Percentiles rank a stretch among this genome's conserved stretches.
Evolutionary conservation across 2,888 invertebrate genomes (phyloP).

Genomic region (Polyommatus icarus): DNA sequence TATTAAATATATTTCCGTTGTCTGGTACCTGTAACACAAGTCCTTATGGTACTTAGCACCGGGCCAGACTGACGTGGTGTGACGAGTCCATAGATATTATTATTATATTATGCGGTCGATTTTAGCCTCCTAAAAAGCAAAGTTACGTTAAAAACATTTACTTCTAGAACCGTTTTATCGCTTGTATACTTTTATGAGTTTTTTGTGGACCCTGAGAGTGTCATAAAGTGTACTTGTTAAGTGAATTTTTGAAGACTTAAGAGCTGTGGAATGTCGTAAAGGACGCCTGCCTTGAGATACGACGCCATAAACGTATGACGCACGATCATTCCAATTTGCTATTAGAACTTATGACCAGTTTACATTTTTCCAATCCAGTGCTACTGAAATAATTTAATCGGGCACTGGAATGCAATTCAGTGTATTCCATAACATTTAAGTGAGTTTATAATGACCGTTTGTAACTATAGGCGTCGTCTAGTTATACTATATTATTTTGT

Average conservation of each 20-base stretch:
- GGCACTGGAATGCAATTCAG: too few relatives aligned
- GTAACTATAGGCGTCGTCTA: too few relatives aligned
- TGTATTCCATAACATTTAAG: too few relatives aligned
- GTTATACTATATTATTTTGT: too few relatives aligned
- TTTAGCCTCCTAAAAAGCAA: neutral
- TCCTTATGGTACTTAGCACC: too few relatives aligned
- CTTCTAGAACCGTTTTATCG: neutral
- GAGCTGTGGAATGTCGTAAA: neutral
- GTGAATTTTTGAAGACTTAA: conserved; percentile 17
- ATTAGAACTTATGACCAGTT: neutral
- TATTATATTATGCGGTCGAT: neutral
- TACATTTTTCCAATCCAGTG: too few relatives aligned
- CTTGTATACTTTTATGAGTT: conserved; percentile 13
- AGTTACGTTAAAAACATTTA: neutral
- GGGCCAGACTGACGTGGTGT: too few relatives aligned
- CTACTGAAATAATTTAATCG: too few relatives aligned
- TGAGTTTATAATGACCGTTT: too few relatives aligned
- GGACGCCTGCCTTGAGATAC: conserved; percentile 8
- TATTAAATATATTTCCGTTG: too few relatives aligned
- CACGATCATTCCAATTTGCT: neutral
- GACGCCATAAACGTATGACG: neutral
- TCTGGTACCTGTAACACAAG: too few relatives aligned
- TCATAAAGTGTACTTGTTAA: conserved; percentile 21
- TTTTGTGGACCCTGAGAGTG: conserved; percentile 11
- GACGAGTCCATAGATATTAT: too few relatives aligned